phyloP scores from a whole-genome alignment of 2,888 invertebrate species.

The Drosophila mimica region DNA sequence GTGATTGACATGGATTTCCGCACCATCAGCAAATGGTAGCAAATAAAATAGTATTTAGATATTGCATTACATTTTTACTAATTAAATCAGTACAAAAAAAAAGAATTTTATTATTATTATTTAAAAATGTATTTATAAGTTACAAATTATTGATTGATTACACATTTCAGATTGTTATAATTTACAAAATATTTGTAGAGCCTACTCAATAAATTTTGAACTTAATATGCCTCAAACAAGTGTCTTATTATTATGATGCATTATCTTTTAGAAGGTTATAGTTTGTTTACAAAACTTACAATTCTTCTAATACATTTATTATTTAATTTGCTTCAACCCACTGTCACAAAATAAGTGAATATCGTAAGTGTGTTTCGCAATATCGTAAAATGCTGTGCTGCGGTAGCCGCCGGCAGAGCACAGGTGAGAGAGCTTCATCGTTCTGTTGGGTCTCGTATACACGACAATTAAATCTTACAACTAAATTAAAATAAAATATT shows the following conservation, averaged over 20 bases:
- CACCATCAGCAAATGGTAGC: too few relatives aligned
- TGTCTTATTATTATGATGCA: not conserved
- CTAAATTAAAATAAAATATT: conserved; percentile 1
- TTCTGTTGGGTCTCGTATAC: conserved; percentile 13
- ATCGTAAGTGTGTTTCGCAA: conserved; percentile 28
- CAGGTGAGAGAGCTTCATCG: conserved; percentile 19
- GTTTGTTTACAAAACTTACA: not conserved
- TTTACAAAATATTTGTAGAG: too few relatives aligned
- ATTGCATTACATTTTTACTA: not conserved
- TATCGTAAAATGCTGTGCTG: conserved; percentile 34
- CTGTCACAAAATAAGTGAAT: conserved; percentile 10
- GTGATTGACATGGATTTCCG: too few relatives aligned
- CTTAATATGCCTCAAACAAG: not conserved
- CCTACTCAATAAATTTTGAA: not conserved
- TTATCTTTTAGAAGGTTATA: not conserved
- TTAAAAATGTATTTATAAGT: not conserved
- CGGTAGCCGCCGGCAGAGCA: conserved; percentile 8
- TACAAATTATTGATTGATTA: too few relatives aligned
- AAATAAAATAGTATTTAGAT: too few relatives aligned
- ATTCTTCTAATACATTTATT: not conserved
- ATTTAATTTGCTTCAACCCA: not conserved
- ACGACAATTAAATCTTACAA: conserved; percentile 8
- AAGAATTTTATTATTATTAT: not conserved
- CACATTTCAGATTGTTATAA: not conserved
- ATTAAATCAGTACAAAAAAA: not conserved